A percentile compares a stretch with the other conserved stretches of the same genome.
These are phyloP conservation scores for Melitaea cinxia DNA, from an alignment of 1,140 invertebrate genomes.

Conservation along the genomic window DNA sequence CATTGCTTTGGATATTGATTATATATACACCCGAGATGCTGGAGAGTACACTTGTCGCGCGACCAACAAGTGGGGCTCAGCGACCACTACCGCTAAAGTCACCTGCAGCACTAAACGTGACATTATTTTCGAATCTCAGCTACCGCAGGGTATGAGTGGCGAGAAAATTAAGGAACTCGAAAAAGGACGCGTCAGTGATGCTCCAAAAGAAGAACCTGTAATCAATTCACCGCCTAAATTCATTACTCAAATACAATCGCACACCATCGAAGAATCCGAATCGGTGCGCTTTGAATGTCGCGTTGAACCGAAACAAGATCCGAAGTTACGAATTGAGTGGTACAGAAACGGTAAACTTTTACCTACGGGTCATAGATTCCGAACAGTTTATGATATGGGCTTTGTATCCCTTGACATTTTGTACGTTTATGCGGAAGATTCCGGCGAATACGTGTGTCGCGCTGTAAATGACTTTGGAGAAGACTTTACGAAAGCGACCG, in stretches of 20 bases:
- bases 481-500: conserved; percentile 91
- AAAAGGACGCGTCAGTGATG: conserved; percentile 88
- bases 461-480: conserved; percentile 94
- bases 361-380: conserved; percentile 94
- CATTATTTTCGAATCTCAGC: conserved; percentile 95
- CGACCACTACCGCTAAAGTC: conserved; percentile 92
- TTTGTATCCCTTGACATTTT: conserved; percentile 97
- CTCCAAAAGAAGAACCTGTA: conserved; percentile 86
- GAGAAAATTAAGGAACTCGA: conserved; percentile 97
- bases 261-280: conserved; percentile 93
- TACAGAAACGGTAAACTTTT: conserved; percentile 94
- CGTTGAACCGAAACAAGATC: conserved; percentile 97
- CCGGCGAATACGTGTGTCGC: conserved; percentile 95
- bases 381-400: conserved; percentile 96
- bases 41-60: conserved; percentile 93
- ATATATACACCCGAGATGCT: conserved; percentile 93
- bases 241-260: conserved; percentile 91
- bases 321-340: conserved; percentile 95
- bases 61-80: conserved; percentile 93
- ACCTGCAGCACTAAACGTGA: conserved; percentile 92
- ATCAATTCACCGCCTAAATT: conserved; percentile 89
- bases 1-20: conserved; percentile 95
- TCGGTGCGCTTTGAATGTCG: conserved; percentile 96
- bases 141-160: conserved; percentile 95
- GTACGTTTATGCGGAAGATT: conserved; percentile 95